phyloP scores from a whole-genome alignment of 2,797 vertebrate genomes.

The Phalanger gymnotis region DNA sequence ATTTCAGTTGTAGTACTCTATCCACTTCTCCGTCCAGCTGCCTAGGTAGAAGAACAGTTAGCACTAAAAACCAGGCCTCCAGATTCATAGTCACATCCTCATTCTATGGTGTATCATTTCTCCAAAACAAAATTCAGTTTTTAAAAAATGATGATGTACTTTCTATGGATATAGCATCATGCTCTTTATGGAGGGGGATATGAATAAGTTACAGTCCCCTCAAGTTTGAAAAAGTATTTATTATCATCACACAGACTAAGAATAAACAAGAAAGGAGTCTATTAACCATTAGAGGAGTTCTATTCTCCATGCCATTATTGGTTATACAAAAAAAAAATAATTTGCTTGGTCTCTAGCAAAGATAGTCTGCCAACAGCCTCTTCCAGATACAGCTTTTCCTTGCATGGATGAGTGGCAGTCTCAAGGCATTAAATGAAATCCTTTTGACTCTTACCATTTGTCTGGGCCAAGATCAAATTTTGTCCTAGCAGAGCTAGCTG shows the following conservation, averaged over 20 bases:
- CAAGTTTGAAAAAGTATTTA: slow-evolving; percentile 32
- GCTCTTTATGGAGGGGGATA: background rate
- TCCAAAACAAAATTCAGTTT: background rate
- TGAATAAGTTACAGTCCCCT: background rate
- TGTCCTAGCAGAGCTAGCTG: background rate
- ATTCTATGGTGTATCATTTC: background rate
- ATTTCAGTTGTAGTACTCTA: background rate
- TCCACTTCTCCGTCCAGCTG: background rate
- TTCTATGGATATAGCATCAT: background rate
- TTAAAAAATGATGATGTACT: background rate
- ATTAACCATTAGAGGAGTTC: background rate
- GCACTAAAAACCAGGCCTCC: background rate
- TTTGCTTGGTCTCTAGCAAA: background rate
- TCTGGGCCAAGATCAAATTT: slow-evolving; percentile 16
- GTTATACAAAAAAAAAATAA: slow-evolving; percentile 42
- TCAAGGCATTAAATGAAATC: background rate
- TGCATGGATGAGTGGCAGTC: background rate
- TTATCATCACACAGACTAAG: background rate
- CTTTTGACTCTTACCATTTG: slow-evolving; percentile 16
- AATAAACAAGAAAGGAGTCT: background rate
- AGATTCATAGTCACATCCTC: background rate
- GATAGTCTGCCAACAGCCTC: slow-evolving; percentile 5
- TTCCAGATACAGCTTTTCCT: background rate
- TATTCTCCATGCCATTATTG: background rate
- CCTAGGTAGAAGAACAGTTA: background rate